These are phyloP conservation scores for Tympanoctomys barrerae DNA, from an alignment of 2,797 vertebrate species.

Conservation along the genomic window DNA sequence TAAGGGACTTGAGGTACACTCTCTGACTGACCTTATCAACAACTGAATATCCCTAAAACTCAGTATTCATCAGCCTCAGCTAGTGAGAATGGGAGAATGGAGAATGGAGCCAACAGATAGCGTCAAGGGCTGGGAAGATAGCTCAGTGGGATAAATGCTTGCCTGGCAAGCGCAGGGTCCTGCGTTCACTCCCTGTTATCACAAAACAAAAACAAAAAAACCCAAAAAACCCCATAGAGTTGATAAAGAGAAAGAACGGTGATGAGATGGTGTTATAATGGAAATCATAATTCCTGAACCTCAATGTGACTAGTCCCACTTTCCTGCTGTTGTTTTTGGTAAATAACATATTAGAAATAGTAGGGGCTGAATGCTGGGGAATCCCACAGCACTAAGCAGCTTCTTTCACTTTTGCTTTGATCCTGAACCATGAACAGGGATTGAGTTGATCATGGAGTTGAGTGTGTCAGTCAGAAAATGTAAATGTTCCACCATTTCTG, in stretches of 20 bases:
- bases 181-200: too few species aligned
- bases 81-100: neutral
- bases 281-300: neutral
- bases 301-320: neutral
- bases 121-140: too few species aligned
- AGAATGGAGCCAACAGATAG: neutral
- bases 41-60: neutral
- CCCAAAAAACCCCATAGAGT: too few species aligned
- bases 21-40: slow-evolving; percentile 8
- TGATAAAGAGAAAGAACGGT: neutral
- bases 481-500: neutral
- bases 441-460: neutral
- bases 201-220: too few species aligned
- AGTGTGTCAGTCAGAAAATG: neutral
- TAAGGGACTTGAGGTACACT: neutral
- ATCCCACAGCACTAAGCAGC: neutral
- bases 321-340: slow-evolving; percentile 10
- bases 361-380: neutral
- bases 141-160: too few species aligned
- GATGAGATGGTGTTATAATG: neutral
- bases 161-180: too few species aligned
- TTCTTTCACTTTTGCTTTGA: neutral
- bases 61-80: neutral
- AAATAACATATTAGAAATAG: slow-evolving; percentile 16
- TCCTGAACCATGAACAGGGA: neutral